Conservation (phyloP, 2,797 vertebrate species). For the Knipowitschia caucasica region DNA sequence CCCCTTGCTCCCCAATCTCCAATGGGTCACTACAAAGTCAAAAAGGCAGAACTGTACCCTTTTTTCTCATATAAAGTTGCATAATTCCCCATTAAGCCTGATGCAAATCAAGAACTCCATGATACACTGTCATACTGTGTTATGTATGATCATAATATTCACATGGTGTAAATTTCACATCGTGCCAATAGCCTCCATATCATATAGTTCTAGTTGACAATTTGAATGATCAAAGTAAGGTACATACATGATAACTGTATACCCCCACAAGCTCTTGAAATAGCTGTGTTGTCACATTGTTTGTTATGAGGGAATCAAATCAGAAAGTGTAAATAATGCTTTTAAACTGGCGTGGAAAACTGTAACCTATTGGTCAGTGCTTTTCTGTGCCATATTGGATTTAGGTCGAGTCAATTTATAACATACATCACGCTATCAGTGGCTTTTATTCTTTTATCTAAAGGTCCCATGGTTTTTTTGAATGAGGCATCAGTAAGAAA, state of each 20-base stretch:
- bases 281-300: background rate
- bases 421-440: background rate
- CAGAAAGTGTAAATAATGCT: constrained; percentile 13
- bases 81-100: too few relatives aligned
- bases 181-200: background rate
- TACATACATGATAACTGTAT: too few relatives aligned
- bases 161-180: too few relatives aligned
- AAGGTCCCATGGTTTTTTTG: background rate
- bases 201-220: background rate
- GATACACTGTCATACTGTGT: too few relatives aligned
- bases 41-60: too few relatives aligned
- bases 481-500: background rate
- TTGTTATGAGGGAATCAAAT: constrained; percentile 21
- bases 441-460: background rate
- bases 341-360: constrained; percentile 15
- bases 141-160: too few relatives aligned
- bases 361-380: constrained; percentile 44
- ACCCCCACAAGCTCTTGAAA: constrained; percentile 10
- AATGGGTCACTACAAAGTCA: too few relatives aligned
- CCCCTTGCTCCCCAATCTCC: too few relatives aligned
- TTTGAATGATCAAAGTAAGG: too few relatives aligned
- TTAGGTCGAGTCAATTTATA: constrained; percentile 1
- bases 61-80: too few relatives aligned
- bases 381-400: constrained; percentile 32
- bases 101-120: too few relatives aligned